Evolutionary conservation across 1,140 invertebrate genomes (phyloP).

Genomic region (Octopus sinensis): DNA sequence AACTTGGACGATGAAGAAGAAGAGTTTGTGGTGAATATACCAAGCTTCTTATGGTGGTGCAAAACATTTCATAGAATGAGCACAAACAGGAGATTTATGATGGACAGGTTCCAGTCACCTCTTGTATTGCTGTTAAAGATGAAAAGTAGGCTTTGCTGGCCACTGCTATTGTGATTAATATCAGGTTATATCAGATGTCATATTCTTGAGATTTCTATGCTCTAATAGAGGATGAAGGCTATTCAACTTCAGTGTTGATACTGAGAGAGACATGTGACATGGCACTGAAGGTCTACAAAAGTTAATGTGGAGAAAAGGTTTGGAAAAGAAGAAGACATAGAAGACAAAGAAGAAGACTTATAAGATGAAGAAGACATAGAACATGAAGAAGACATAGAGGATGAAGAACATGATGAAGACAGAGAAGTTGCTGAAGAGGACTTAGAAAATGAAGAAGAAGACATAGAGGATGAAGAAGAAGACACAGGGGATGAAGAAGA

Average conservation of each 20-base stretch:
- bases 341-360: neutral
- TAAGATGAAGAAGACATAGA: neutral
- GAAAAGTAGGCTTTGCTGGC: no score
- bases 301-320: neutral
- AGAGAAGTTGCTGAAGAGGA: slow-evolving; percentile 3
- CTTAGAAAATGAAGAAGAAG: neutral
- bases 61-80: no score
- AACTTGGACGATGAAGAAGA: no score
- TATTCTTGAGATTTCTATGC: no score
- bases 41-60: no score
- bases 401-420: neutral
- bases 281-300: neutral
- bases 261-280: neutral
- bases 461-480: neutral
- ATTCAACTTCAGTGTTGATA: neutral
- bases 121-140: no score
- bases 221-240: no score
- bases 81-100: no score
- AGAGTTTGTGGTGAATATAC: no score
- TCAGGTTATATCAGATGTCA: no score
- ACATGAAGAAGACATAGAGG: neutral
- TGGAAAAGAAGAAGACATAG: slow-evolving; percentile 11
- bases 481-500: neutral
- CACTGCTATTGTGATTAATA: no score
- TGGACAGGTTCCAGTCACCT: no score